Evolutionary conservation across 2,113 vertebrate species (phyloP).

Genomic region (Falco punctatus): DNA sequence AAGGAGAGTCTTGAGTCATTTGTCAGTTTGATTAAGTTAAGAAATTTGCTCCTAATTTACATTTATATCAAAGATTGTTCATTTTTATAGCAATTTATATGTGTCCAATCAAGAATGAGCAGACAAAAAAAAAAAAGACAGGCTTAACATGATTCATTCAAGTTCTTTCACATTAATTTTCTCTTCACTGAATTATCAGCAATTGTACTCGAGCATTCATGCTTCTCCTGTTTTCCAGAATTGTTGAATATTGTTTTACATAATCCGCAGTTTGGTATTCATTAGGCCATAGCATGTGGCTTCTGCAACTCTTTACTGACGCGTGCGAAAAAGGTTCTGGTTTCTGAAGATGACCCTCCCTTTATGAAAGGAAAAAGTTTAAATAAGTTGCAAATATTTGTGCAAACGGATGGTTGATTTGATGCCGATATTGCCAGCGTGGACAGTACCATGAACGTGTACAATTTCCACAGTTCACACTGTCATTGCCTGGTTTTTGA

Average conservation of each 20-base stretch:
- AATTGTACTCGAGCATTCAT: not conserved
- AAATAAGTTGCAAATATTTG: not conserved
- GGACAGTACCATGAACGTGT: rapidly evolving
- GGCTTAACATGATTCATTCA: conserved; percentile 1
- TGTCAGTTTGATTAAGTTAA: not conserved
- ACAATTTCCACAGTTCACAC: not conserved
- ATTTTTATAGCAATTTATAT: not conserved
- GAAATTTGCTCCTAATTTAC: not conserved
- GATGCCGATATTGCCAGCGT: rapidly evolving
- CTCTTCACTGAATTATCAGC: not conserved
- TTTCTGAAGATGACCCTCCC: not conserved
- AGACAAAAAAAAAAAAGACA: not conserved
- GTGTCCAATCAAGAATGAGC: not conserved
- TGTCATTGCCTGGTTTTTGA: not conserved
- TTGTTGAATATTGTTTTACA: not conserved
- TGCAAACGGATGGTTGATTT: not conserved
- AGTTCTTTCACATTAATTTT: conserved; percentile 3
- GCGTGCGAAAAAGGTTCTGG: not conserved
- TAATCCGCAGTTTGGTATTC: not conserved
- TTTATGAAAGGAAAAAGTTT: not conserved
- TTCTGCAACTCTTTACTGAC: not conserved
- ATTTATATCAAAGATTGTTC: not conserved
- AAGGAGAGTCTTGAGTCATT: not conserved
- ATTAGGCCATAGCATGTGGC: not conserved
- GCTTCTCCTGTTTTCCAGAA: not conserved